Conservation (phyloP, 2,888 invertebrate species). For the Phyllotreta striolata region DNA sequence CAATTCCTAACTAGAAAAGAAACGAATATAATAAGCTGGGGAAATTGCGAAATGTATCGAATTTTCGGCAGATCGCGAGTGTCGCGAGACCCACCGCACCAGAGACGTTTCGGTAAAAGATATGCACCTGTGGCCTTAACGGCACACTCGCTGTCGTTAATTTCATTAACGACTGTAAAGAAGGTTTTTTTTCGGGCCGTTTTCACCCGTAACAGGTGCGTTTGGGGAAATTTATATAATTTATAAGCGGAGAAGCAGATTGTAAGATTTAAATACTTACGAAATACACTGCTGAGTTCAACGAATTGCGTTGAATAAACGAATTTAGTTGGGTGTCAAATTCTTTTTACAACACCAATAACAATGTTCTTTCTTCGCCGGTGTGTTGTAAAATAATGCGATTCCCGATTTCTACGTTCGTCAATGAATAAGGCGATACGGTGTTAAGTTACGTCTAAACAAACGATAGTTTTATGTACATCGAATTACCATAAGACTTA, state of each 20-base stretch:
- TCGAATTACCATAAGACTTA: slow-evolving; percentile 37
- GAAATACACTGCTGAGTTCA: no score
- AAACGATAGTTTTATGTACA: slow-evolving; percentile 36
- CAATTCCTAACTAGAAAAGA: no score
- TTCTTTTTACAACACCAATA: no score
- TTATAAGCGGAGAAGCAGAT: no score
- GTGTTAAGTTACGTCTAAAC: slow-evolving; percentile 31
- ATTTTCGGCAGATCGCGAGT: no score
- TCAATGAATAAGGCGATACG: slow-evolving; percentile 30
- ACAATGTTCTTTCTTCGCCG: not conserved
- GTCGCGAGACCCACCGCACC: not conserved
- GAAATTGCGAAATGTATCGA: no score
- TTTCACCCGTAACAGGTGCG: slow-evolving; percentile 28
- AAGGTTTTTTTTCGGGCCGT: slow-evolving; percentile 21
- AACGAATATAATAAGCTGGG: no score
- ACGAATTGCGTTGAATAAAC: no score
- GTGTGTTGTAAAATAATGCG: not conserved
- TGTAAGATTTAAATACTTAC: no score
- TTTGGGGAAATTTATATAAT: no score
- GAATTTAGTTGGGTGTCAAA: no score
- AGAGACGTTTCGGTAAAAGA: slow-evolving; percentile 16
- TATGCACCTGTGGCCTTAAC: slow-evolving; percentile 32
- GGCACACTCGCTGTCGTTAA: slow-evolving; percentile 14
- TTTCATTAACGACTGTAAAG: slow-evolving; percentile 26
- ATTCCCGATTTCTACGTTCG: slow-evolving; percentile 3